phyloP scores from a whole-genome alignment of 2,888 invertebrate species.

The Hemicrepidius hirtus region DNA sequence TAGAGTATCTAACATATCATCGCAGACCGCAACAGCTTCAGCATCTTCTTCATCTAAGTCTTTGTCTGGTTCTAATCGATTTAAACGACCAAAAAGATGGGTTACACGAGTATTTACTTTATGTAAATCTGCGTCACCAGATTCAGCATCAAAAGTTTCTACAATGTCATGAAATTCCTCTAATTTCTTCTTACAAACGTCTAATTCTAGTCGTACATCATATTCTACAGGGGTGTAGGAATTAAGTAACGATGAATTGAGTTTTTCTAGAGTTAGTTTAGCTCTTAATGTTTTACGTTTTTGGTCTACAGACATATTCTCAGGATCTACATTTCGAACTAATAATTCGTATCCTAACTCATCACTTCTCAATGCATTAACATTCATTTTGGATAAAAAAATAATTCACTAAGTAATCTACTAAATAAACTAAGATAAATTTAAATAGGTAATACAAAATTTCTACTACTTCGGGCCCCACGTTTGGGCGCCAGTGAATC shows the following conservation, averaged over 20 bases:
- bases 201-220: background rate
- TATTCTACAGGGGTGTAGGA: background rate
- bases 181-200: constrained; percentile 1
- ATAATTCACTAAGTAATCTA: too few relatives aligned
- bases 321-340: constrained; percentile 4
- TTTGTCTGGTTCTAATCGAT: too few relatives aligned
- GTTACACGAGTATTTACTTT: too few relatives aligned
- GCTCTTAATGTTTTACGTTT: constrained; percentile 3
- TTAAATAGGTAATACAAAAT: too few relatives aligned
- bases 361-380: constrained; percentile 8
- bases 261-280: constrained; percentile 4
- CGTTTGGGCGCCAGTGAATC: too few relatives aligned
- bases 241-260: constrained; percentile 7
- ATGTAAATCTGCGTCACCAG: background rate
- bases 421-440: too few relatives aligned
- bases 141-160: background rate
- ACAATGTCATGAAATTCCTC: background rate
- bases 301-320: constrained; percentile 1
- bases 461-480: too few relatives aligned
- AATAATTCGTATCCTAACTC: constrained; percentile 11
- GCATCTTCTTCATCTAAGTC: too few relatives aligned
- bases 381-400: too few relatives aligned
- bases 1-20: too few relatives aligned
- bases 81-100: too few relatives aligned
- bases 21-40: too few relatives aligned